Evolutionary conservation across 2,797 vertebrate species (phyloP).

Genomic region (Enteromius anoplus): DNA sequence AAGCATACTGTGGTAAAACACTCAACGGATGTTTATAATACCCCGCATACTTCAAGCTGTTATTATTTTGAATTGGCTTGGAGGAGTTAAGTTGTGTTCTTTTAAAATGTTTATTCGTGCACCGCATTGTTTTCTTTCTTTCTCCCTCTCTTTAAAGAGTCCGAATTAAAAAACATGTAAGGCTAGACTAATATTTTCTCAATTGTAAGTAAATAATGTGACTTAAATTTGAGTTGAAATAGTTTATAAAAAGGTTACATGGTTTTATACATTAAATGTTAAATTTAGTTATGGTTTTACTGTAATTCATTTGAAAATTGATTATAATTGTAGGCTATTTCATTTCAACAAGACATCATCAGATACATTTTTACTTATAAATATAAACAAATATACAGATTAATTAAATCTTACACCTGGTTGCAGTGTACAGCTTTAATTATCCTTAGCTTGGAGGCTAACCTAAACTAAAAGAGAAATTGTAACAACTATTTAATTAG

Average conservation of each 20-base stretch:
- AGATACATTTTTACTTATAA: neutral
- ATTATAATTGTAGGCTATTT: neutral
- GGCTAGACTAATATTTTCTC: neutral
- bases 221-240: neutral
- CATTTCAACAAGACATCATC: neutral
- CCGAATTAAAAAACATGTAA: neutral
- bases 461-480: constrained; percentile 75
- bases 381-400: neutral
- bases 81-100: neutral
- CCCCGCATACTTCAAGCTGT: constrained; percentile 27
- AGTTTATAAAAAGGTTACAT: neutral
- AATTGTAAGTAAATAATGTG: neutral
- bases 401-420: neutral
- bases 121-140: neutral
- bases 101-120: neutral
- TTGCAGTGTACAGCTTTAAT: constrained; percentile 75
- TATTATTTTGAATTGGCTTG: neutral
- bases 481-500: constrained; percentile 77
- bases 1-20: constrained; percentile 48
- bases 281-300: neutral
- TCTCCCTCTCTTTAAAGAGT: neutral
- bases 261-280: neutral
- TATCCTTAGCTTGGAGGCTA: constrained; percentile 79
- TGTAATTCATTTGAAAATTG: neutral
- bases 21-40: constrained; percentile 32